Evolutionary conservation across 1,140 invertebrate species (phyloP), one percentile per base, ranked within the genome.

Genomic region (Planococcus citri): DNA sequence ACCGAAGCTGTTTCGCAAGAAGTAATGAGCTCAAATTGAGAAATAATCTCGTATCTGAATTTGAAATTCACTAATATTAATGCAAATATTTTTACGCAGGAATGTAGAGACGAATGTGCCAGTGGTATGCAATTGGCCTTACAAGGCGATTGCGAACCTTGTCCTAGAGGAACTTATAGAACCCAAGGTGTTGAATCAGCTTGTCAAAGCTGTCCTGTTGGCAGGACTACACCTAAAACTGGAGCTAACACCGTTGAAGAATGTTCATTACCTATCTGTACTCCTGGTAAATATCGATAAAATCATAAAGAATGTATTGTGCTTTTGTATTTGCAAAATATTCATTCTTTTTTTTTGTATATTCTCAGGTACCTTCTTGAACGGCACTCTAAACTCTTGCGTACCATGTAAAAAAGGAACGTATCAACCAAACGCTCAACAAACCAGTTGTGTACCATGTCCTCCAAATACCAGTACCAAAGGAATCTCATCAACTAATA

Each of bases 381-480:
- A 95, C 77, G 86, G 85, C 2, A 90, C 87, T 0, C 80, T 87
- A 10, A 94, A 94, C 76, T 86, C 87, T 71, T 98, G 96, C 77
- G 80, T 89, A 24, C 82, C 87, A 51, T 99, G 96, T 77, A 90
- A 92, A 64, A 90, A 93, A 75, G 94, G 94, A 71, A 94, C 86
- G 64, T 98, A 95, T 77, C 95, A 98, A 78, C 86, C 94, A 6
- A 88, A 95, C 74, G 84, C 88, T 0, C 92, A 95, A 75, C 93
- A 97, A 76, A 91, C 88, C 0, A 83, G 83, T 24, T 98, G 95
- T 77, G 84, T 94, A 68, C 83, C 87, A 21, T 98, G 95, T 77
- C 92, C 93, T 38, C 86, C 90, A 1, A 95, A 97, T 76, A 95
- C 93, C 3, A 96, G 92, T 73, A 97, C 94, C 0, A 89, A 88